phyloP scores from a whole-genome alignment of 2,113 vertebrate species.

The Microtus pennsylvanicus region DNA sequence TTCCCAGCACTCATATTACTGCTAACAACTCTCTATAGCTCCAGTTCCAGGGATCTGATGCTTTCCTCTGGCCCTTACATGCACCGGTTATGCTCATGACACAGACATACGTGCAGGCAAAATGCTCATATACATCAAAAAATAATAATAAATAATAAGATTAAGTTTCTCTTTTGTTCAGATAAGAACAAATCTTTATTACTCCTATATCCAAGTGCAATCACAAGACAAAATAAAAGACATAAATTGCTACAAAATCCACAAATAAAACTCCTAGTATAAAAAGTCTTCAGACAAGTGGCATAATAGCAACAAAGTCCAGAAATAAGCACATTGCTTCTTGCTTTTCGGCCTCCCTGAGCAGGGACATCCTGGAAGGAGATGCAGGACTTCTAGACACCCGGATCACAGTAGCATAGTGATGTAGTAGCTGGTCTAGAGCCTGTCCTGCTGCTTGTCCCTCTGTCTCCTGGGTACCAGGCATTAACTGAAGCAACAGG shows the following conservation, averaged over 20 bases:
- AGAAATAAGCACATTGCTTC: background rate
- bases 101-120: background rate
- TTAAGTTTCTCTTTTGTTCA: background rate
- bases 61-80: background rate
- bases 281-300: background rate
- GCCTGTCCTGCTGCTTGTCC: too few species aligned
- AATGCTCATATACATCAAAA: background rate
- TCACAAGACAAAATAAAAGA: background rate
- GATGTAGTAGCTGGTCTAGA: background rate
- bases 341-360: background rate
- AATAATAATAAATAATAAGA: background rate
- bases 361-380: background rate
- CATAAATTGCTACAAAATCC: background rate
- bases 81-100: background rate
- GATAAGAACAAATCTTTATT: background rate
- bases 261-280: background rate
- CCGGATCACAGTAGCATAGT: rapidly evolving
- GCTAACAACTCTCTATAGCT: background rate
- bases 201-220: background rate
- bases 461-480: background rate
- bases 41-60: background rate
- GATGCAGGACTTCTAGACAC: background rate
- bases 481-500: background rate
- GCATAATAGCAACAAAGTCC: background rate
- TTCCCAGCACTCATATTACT: background rate